Conservation (phyloP, 2,888 invertebrate species). For the Archaeoteleia sp. region DNA sequence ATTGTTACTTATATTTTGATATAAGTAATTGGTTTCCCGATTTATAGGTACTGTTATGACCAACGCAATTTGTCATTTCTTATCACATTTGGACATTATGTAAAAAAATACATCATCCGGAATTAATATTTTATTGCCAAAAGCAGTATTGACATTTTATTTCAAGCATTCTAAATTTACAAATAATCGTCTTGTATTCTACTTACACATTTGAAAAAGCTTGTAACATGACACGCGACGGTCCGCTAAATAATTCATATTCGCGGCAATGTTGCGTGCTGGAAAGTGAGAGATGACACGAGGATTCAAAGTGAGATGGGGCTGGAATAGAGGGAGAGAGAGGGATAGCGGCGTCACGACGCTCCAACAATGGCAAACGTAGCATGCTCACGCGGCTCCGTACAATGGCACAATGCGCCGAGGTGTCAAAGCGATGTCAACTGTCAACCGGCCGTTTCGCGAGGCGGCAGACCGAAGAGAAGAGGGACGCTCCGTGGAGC, state of each 20-base stretch:
- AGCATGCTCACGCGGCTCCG: slow-evolving; percentile 69
- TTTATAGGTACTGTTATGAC: no score
- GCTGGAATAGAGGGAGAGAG: slow-evolving; percentile 24
- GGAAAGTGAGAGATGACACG: slow-evolving; percentile 43
- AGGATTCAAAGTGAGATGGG: slow-evolving; percentile 31
- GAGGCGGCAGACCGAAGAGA: slow-evolving; percentile 60
- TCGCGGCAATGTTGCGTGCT: slow-evolving; percentile 43
- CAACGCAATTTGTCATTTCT: neutral
- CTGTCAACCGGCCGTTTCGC: slow-evolving; percentile 67
- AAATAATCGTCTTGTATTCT: no score
- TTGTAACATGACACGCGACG: slow-evolving; percentile 46
- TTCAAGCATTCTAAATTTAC: no score
- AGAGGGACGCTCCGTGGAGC: slow-evolving; percentile 47
- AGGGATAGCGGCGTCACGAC: slow-evolving; percentile 36
- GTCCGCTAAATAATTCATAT: slow-evolving; percentile 46
- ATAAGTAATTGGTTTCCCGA: no score
- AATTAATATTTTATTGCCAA: no score
- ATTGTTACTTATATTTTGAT: no score
- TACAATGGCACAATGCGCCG: slow-evolving; percentile 68
- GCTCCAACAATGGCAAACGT: slow-evolving; percentile 54
- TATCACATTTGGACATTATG: no score
- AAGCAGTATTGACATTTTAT: no score
- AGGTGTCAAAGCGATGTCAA: slow-evolving; percentile 73
- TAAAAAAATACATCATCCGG: no score
- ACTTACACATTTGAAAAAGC: no score